Evolutionary conservation across 2,113 vertebrate species (phyloP).

Genomic region (Neogale vison): DNA sequence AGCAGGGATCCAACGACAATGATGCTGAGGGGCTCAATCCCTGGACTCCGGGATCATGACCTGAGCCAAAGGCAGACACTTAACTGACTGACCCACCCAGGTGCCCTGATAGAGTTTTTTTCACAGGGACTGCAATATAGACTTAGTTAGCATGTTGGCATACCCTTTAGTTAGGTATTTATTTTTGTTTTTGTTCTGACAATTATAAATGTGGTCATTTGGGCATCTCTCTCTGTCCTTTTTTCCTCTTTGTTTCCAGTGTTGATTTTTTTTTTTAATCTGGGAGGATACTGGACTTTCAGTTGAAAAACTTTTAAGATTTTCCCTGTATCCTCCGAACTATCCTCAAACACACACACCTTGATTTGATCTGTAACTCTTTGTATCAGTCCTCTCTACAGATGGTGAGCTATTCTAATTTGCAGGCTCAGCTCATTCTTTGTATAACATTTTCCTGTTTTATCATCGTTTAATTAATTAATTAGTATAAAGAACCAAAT

Average conservation of each 20-base stretch:
- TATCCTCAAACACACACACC: no score
- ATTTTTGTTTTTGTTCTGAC: background rate
- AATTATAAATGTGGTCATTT: background rate
- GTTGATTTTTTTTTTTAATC: background rate
- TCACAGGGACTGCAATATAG: background rate
- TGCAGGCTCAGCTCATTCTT: background rate
- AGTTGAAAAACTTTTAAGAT: background rate
- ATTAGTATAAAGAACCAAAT: background rate
- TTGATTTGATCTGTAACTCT: background rate
- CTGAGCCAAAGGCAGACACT: background rate
- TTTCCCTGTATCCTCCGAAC: background rate
- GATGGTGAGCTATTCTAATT: background rate
- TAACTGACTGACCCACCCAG: background rate
- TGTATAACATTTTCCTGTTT: background rate
- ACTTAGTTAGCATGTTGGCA: background rate
- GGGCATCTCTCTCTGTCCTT: background rate
- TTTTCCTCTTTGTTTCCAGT: background rate
- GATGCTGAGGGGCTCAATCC: background rate
- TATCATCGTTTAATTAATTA: background rate
- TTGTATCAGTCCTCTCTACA: background rate
- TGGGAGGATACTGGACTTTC: background rate
- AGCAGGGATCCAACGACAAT: background rate
- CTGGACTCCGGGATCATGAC: background rate
- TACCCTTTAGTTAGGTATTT: background rate
- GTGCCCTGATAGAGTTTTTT: background rate